A percentile compares a stretch with the other conserved stretches of the same genome.
These are phyloP conservation scores for Bothrops jararaca DNA, from an alignment of 2,113 vertebrate species.

Conservation along the genomic window DNA sequence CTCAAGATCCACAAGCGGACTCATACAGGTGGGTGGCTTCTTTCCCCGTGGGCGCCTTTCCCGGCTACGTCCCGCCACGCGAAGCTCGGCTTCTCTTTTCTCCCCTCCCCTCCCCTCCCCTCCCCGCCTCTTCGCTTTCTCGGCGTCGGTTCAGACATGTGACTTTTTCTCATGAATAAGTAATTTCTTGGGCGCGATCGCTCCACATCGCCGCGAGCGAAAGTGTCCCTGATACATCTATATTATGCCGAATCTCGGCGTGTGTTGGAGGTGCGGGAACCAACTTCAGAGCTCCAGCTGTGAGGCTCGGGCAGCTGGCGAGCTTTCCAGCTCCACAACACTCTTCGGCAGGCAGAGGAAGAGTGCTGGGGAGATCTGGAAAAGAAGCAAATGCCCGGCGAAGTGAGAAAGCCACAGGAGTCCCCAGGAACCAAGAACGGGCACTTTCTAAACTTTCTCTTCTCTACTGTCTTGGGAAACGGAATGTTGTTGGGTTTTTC, in stretches of 20 bases:
- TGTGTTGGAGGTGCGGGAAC: background rate
- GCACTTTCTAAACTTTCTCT: background rate
- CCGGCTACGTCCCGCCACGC: background rate
- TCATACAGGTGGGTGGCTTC: conserved; percentile 89
- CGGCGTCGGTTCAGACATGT: conserved; percentile 62
- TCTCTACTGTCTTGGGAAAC: background rate
- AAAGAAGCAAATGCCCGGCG: background rate
- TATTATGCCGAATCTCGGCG: background rate
- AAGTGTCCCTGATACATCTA: background rate
- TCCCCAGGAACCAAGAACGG: too few relatives aligned
- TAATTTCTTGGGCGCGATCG: conserved; percentile 57
- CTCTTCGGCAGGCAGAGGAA: background rate
- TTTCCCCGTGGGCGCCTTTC: background rate
- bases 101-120: too few relatives aligned
- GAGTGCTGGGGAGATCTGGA: background rate
- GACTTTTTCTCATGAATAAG: conserved; percentile 75
- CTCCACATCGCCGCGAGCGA: background rate
- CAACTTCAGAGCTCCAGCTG: background rate
- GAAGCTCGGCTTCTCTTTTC: background rate
- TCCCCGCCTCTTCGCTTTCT: background rate
- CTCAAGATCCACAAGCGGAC: conserved; percentile 97
- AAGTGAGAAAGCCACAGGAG: background rate
- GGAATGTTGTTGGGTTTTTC: background rate
- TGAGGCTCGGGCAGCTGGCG: background rate
- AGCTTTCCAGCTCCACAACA: background rate